phyloP scores from a whole-genome alignment of 64 coral and sea anemone genomes.

The Anthopleura sola region DNA sequence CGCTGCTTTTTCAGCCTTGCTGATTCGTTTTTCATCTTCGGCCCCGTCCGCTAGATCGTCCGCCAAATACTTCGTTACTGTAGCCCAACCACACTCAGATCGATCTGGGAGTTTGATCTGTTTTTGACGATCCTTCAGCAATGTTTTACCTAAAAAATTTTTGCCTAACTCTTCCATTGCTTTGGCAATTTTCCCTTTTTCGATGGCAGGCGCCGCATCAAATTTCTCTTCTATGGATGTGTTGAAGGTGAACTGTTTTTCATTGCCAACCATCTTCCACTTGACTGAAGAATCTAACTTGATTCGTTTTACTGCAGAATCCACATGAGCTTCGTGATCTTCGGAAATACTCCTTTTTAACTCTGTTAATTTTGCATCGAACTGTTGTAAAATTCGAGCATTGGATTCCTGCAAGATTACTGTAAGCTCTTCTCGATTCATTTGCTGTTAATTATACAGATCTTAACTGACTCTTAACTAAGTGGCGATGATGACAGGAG shows the following conservation, averaged over 20 bases:
- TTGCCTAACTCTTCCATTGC: constrained; percentile 24
- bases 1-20: no score
- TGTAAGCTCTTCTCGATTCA: constrained; percentile 2
- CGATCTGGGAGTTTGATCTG: constrained; percentile 26
- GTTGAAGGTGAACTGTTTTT: constrained; percentile 40
- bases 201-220: not conserved
- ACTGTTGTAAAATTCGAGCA: not conserved
- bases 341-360: not conserved
- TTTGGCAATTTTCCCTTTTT: constrained; percentile 14
- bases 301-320: constrained; percentile 25
- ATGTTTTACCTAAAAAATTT: not conserved
- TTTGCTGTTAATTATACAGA: no score
- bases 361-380: not conserved
- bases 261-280: constrained; percentile 48
- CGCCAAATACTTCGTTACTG: constrained; percentile 35
- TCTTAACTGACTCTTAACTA: no score
- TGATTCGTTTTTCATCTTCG: no score
- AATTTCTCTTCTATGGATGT: constrained; percentile 12
- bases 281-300: constrained; percentile 37
- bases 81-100: constrained; percentile 12
- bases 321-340: not conserved
- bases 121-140: constrained; percentile 40
- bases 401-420: not conserved
- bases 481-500: no score
- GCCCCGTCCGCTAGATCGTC: no score